phyloP scores from a whole-genome alignment of 2,797 vertebrate species.

The Galagoides demidoff region DNA sequence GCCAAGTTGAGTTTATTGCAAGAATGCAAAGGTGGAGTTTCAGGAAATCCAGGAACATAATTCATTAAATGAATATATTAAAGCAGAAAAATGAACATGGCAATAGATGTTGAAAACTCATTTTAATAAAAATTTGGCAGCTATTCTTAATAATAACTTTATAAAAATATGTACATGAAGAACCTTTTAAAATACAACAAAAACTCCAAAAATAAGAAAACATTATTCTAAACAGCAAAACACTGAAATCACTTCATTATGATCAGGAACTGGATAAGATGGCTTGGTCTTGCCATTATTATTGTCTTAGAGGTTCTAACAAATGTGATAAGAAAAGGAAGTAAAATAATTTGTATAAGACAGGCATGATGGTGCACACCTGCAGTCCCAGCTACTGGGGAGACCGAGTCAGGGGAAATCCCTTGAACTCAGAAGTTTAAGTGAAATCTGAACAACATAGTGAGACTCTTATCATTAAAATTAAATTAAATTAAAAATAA shows the following conservation, averaged over 20 bases:
- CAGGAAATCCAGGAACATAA: neutral
- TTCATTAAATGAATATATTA: neutral
- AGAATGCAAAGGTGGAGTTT: neutral
- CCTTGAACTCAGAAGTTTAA: neutral
- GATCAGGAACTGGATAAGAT: neutral
- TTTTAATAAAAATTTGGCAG: neutral
- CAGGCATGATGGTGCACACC: neutral
- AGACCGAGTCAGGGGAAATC: neutral
- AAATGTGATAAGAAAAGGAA: slow-evolving; percentile 11
- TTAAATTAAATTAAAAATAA: neutral
- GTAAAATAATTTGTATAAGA: neutral
- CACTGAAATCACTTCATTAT: neutral
- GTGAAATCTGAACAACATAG: neutral
- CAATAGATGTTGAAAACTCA: neutral
- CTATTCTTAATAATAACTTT: neutral
- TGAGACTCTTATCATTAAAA: neutral
- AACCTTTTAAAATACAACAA: neutral
- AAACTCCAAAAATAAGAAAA: neutral
- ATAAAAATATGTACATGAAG: neutral
- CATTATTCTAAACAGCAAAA: neutral
- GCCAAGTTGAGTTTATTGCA: neutral
- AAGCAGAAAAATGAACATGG: neutral
- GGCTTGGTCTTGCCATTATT: neutral
- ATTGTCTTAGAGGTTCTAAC: neutral
- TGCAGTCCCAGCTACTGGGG: neutral